Evolutionary conservation across 1,140 invertebrate genomes (phyloP), one percentile per base, ranked within the genome.

Genomic region (Aethina tumida): DNA sequence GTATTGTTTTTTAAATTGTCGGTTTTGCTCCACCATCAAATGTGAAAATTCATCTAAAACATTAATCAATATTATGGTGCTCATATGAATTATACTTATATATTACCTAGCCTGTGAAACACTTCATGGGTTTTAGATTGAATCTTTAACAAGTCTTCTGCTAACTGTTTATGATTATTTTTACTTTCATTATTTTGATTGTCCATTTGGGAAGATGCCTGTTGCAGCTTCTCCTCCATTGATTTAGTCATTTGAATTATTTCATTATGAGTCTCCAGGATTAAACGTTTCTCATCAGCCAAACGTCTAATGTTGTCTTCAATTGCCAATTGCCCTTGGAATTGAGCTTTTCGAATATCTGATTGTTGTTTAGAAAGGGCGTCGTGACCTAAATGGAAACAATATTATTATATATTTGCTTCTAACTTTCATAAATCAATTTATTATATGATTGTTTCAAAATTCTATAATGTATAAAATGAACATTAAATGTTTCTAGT

Each of bases 211-310:
- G 59, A 22, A 19, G 63, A 63, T 6, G 74, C 69, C 22, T 64
- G 57, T 52, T 74, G 70, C 43, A 80, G 56, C 62, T 70, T 73
- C 2, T 52, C 46, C 52, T 66, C 69, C 15, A 79, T 68, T 34
- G 69, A 63, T 44, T 70, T 62, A 5, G 71, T 70, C 64, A 79
- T 69, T 5, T 52, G 17, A 19, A 67, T 56, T 2, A 81, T 47
- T 43, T 77, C 65, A 37, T 56, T 53, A 40, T 79, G 74, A 10
- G 74, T 73, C 15, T 69, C 52, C 25, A 66, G 58, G 50, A 79
- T 79, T 4, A 79, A 45, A 14, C 65, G 62, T 48, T 77, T 79
- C 55, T 81, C 77, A 35, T 70, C 62, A 4, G 57, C 58, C 8
- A 81, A 55, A 18, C 74, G 57, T 35, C 63, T 62, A 22, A 79